Evolutionary conservation across 53 echinoderm and acorn worm species (phyloP).

Genomic region (Echinometra lucunter): DNA sequence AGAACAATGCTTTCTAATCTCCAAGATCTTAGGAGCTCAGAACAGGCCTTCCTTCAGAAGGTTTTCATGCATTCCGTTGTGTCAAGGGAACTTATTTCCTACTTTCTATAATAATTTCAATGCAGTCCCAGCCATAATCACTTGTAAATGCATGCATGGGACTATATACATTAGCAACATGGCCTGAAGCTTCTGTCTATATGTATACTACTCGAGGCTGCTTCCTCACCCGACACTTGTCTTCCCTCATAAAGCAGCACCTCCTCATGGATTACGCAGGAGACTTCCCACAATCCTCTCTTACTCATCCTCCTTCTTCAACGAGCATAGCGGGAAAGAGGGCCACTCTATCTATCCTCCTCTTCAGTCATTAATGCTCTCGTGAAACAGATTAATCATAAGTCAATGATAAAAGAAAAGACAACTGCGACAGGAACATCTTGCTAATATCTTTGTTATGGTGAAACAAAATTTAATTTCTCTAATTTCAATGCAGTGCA

Average conservation of each 20-base stretch:
- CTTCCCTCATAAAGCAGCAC: conserved; percentile 33
- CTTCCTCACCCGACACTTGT: conserved; percentile 52
- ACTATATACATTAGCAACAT: conserved; percentile 23
- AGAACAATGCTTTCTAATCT: conserved; percentile 8
- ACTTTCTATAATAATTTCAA: neutral
- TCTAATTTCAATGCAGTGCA: neutral
- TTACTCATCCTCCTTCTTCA: conserved; percentile 52
- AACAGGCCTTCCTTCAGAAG: conserved; percentile 16
- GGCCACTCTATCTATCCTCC: neutral
- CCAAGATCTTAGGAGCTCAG: neutral
- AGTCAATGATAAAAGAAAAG: neutral
- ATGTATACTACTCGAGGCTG: conserved; percentile 15
- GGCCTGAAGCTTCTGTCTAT: conserved; percentile 21
- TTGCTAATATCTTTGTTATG: neutral
- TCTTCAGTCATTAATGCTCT: conserved; percentile 46
- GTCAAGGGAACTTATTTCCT: neutral
- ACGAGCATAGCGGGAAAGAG: conserved; percentile 21
- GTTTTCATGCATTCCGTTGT: conserved; percentile 10
- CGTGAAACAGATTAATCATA: conserved; percentile 42
- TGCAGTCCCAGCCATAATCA: neutral
- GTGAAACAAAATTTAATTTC: neutral
- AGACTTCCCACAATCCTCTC: conserved; percentile 61
- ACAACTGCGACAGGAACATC: neutral
- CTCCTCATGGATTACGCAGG: conserved; percentile 50
- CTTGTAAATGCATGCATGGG: neutral